Conservation (phyloP, 1,140 invertebrate genomes). For the Neodiprion lecontei region DNA sequence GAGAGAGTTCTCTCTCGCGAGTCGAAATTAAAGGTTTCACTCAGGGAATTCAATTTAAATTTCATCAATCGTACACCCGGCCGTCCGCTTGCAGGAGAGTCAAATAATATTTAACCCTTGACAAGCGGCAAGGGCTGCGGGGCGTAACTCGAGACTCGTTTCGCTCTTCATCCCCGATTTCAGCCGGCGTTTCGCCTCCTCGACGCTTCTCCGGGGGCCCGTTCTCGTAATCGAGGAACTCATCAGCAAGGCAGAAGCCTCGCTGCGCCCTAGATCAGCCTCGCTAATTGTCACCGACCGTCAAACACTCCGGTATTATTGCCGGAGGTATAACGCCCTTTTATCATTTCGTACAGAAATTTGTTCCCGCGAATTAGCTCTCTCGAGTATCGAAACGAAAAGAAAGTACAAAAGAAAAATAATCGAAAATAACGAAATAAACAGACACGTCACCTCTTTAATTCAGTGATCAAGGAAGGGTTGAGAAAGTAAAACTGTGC, state of each 20-base stretch:
- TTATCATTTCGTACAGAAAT: background rate
- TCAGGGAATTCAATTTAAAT: background rate
- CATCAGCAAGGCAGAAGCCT: background rate
- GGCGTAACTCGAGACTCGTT: too few species aligned
- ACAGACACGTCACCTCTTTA: too few species aligned
- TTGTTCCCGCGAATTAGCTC: too few species aligned
- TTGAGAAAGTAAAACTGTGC: too few species aligned
- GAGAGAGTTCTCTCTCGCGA: too few species aligned
- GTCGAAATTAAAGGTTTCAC: too few species aligned
- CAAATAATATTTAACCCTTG: conserved; percentile 5
- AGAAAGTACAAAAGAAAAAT: too few species aligned
- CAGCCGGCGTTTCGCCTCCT: too few species aligned
- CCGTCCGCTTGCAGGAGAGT: background rate
- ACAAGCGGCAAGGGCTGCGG: background rate
- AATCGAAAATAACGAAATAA: too few species aligned
- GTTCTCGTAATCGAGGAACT: background rate
- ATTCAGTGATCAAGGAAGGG: too few species aligned
- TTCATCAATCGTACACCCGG: background rate
- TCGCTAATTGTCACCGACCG: background rate
- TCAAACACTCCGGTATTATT: background rate
- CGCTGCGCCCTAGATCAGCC: background rate
- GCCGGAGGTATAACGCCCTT: background rate
- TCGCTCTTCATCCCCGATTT: too few species aligned
- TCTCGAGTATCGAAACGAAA: too few species aligned
- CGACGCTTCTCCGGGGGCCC: background rate